phyloP scores from a whole-genome alignment of 2,797 vertebrate species.

The Haliaeetus vocifer region DNA sequence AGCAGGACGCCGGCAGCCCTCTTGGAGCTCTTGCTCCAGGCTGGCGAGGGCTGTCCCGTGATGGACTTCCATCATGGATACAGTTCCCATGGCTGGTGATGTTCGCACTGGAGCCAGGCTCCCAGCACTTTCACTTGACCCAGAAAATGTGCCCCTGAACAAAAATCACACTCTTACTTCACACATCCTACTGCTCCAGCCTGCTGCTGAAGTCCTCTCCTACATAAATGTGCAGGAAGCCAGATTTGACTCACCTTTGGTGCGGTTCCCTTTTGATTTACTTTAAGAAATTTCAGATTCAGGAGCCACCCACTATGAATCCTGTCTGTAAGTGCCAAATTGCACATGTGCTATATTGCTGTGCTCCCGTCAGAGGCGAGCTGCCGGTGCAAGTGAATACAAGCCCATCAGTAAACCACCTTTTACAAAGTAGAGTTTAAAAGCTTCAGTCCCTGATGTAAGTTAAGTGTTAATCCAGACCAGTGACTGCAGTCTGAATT shows the following conservation, averaged over 20 bases:
- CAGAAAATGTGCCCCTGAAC: background rate
- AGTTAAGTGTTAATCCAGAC: background rate
- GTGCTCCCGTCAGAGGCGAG: background rate
- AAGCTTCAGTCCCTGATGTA: background rate
- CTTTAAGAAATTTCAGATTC: background rate
- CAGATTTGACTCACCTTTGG: rapidly evolving
- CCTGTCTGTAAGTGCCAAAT: background rate
- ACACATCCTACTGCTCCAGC: background rate
- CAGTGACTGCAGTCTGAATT: background rate
- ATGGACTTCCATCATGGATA: background rate
- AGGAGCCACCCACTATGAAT: background rate
- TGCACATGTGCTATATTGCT: rapidly evolving
- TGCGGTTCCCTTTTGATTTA: background rate
- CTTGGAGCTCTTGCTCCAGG: rapidly evolving
- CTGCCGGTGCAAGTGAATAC: rapidly evolving
- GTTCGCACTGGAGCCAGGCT: rapidly evolving
- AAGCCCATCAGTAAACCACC: background rate
- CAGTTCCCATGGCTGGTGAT: background rate
- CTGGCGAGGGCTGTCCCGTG: background rate
- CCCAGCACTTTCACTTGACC: background rate
- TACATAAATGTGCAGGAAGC: rapidly evolving
- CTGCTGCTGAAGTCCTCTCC: background rate
- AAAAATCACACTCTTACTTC: background rate
- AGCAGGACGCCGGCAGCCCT: background rate
- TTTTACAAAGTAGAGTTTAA: background rate